These are phyloP conservation scores for Ailurus styani DNA, from an alignment of 2,113 vertebrate genomes.

Conservation along the genomic window DNA sequence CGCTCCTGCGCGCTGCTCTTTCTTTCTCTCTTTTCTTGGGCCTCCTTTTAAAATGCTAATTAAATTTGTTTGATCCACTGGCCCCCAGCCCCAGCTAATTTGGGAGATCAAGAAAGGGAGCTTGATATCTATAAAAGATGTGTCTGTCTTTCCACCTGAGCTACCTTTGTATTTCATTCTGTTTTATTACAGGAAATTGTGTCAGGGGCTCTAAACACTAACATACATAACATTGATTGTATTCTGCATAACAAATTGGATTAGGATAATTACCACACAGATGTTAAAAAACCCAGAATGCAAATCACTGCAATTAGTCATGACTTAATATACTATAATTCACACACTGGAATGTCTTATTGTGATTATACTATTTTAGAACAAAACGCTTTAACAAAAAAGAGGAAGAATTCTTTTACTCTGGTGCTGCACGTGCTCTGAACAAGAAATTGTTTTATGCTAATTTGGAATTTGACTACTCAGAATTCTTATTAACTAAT, in stretches of 20 bases:
- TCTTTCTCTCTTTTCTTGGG: conserved; percentile 37
- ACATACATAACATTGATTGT: conserved; percentile 72
- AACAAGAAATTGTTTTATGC: conserved; percentile 53
- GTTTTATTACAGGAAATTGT: conserved; percentile 72
- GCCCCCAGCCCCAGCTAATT: conserved; percentile 53
- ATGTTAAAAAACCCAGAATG: conserved; percentile 75
- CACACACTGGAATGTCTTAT: conserved; percentile 74
- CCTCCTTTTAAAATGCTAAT: conserved; percentile 70
- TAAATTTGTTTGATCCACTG: conserved; percentile 61
- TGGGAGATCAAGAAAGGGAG: conserved; percentile 62
- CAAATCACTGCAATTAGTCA: conserved; percentile 76
- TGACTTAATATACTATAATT: conserved; percentile 78
- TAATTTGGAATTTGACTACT: conserved; percentile 65
- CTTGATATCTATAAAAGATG: conserved; percentile 62
- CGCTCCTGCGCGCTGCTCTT: background rate
- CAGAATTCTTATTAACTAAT: conserved; percentile 63
- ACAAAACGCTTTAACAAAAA: conserved; percentile 68
- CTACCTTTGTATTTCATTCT: conserved; percentile 70
- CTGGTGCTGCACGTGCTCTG: conserved; percentile 55
- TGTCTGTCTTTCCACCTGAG: conserved; percentile 70
- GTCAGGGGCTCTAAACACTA: conserved; percentile 64
- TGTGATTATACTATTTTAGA: conserved; percentile 78
- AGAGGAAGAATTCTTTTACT: conserved; percentile 4
- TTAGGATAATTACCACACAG: conserved; percentile 78
- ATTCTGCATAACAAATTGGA: conserved; percentile 78